Percentiles rank a stretch among this genome's conserved stretches.
These are phyloP conservation scores for Zenarchopterus dispar DNA, from an alignment of 2,797 vertebrate genomes.

Conservation along the genomic window DNA sequence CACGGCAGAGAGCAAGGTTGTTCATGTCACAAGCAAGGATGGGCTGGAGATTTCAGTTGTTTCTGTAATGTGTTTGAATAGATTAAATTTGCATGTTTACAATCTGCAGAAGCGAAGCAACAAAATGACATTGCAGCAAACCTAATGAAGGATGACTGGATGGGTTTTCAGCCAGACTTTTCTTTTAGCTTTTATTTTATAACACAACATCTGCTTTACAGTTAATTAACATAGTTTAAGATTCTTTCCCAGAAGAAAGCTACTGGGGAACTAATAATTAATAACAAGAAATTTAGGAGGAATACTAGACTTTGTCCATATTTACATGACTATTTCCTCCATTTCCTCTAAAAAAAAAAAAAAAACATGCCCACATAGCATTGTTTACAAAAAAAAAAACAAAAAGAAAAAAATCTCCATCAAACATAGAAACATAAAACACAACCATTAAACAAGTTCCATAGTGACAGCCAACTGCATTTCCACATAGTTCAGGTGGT, in stretches of 20 bases:
- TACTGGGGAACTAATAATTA: too few species aligned
- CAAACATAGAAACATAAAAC: too few species aligned
- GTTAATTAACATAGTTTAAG: neutral
- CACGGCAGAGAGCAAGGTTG: neutral
- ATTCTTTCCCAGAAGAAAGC: neutral
- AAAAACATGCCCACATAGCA: too few species aligned
- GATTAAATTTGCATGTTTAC: constrained; percentile 1
- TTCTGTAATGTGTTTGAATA: neutral
- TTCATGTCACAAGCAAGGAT: neutral
- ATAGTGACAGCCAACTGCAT: too few species aligned
- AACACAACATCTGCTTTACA: neutral
- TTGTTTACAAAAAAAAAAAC: too few species aligned
- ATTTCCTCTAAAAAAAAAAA: too few species aligned
- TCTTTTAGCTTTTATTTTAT: neutral
- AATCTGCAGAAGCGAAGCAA: neutral
- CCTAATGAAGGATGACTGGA: neutral
- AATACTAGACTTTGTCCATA: too few species aligned
- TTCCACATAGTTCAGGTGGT: too few species aligned
- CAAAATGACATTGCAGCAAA: neutral
- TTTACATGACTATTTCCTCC: too few species aligned
- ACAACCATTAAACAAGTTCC: too few species aligned
- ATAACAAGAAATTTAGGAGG: too few species aligned
- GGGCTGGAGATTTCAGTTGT: neutral
- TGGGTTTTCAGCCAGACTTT: neutral
- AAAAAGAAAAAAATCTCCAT: too few species aligned